phyloP scores from a whole-genome alignment of 2,113 vertebrate genomes.

The Antechinus flavipes region DNA sequence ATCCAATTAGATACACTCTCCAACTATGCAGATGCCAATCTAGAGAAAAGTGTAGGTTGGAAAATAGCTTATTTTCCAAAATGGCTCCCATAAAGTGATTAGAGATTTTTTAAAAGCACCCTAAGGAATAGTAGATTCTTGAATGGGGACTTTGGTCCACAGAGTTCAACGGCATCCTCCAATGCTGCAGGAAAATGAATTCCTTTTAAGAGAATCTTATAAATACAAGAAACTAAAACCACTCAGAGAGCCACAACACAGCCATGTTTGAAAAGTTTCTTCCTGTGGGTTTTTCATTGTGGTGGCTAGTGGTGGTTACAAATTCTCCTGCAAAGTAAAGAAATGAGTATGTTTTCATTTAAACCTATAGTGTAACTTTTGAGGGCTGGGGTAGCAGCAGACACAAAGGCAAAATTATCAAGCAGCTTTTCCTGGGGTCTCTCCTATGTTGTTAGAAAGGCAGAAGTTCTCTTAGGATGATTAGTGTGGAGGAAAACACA shows the following conservation, averaged over 20 bases:
- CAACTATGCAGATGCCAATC: neutral
- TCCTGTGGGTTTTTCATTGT: slow-evolving; percentile 54
- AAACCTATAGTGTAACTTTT: neutral
- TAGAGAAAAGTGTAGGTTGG: neutral
- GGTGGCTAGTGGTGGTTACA: neutral
- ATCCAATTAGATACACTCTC: neutral
- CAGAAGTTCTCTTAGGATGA: neutral
- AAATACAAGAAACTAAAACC: slow-evolving; percentile 57
- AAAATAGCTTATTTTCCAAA: neutral
- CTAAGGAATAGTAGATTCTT: neutral
- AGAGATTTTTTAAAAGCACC: neutral
- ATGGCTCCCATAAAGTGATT: neutral
- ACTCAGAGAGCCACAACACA: slow-evolving; percentile 46
- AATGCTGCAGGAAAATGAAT: neutral
- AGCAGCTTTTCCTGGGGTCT: neutral
- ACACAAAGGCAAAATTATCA: neutral
- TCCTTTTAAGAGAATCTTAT: slow-evolving; percentile 32
- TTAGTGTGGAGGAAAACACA: neutral
- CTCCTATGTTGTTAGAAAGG: neutral
- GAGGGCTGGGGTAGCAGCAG: neutral
- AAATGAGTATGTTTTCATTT: neutral
- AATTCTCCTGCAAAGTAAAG: slow-evolving; percentile 12
- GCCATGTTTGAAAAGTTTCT: slow-evolving; percentile 52
- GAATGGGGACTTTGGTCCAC: slow-evolving; percentile 41
- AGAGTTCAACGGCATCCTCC: slow-evolving; percentile 19